Percentiles rank a stretch among this genome's conserved stretches.
These are phyloP conservation scores for Aleiodes sp. DNA, from an alignment of 1,140 invertebrate species.

Conservation along the genomic window DNA sequence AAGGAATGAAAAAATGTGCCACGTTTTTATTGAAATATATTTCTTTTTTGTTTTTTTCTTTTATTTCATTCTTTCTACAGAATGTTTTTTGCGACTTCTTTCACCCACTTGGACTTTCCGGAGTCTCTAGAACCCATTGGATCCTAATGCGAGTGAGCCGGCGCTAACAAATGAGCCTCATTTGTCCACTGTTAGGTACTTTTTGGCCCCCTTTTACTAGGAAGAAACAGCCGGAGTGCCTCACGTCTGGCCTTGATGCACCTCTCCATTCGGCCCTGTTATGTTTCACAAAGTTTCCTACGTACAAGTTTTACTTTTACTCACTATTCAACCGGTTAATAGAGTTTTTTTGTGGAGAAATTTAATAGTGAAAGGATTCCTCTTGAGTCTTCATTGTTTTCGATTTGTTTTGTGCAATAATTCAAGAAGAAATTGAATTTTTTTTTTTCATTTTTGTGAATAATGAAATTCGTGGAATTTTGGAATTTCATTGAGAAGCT, in stretches of 20 bases:
- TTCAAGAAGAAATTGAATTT: no score
- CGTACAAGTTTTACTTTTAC: neutral
- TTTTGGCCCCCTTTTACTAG: conserved; percentile 43
- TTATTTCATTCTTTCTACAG: neutral
- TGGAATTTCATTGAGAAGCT: no score
- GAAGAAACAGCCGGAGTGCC: conserved; percentile 19
- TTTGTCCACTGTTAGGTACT: conserved; percentile 52
- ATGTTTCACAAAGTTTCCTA: neutral
- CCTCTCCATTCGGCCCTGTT: neutral
- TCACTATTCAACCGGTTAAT: neutral
- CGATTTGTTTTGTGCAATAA: no score
- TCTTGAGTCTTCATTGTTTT: no score
- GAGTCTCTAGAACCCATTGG: neutral
- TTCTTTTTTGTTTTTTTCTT: no score
- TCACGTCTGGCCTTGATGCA: conserved; percentile 41
- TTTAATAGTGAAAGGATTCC: no score
- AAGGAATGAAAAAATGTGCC: no score
- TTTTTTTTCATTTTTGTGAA: no score
- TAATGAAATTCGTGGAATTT: no score
- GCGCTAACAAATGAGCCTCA: conserved; percentile 53
- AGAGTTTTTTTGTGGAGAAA: no score
- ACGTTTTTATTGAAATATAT: no score
- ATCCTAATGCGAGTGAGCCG: conserved; percentile 30
- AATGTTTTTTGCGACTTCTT: neutral
- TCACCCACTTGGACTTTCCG: neutral